A percentile compares a stretch with the other conserved stretches of the same genome.
Evolutionary conservation across 2,113 vertebrate species (phyloP).

Genomic region (Clinocottus analis): DNA sequence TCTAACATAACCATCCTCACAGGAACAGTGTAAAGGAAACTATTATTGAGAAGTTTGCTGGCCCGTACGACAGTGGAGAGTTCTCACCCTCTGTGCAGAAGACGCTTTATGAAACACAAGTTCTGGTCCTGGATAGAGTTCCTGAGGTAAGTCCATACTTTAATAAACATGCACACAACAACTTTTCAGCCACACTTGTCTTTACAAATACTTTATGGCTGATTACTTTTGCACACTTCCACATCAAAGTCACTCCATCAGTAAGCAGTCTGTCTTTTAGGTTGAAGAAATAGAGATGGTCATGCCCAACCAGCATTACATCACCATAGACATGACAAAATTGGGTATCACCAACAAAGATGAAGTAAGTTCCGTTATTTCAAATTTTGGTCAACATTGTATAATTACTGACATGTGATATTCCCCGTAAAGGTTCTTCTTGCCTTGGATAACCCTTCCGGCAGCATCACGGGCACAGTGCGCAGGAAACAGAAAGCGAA

Average conservation of each 20-base stretch:
- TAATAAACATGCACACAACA: neutral
- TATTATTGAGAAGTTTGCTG: constrained; percentile 91
- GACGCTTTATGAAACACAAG: constrained; percentile 91
- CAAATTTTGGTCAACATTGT: neutral
- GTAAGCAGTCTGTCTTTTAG: constrained; percentile 77
- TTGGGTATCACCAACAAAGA: constrained; percentile 91
- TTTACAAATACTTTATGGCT: neutral
- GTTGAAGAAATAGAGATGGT: constrained; percentile 92
- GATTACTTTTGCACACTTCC: neutral
- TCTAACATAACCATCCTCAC: neutral
- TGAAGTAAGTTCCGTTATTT: constrained; percentile 85
- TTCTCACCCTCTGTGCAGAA: constrained; percentile 97
- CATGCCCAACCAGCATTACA: constrained; percentile 94
- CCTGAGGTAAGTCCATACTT: constrained; percentile 82
- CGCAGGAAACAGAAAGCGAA: constrained; percentile 85
- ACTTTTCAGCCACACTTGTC: neutral
- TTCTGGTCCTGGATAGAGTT: constrained; percentile 83
- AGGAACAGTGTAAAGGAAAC: constrained; percentile 87
- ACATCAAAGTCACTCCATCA: neutral
- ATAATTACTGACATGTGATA: neutral
- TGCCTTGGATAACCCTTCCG: constrained; percentile 91
- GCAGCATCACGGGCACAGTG: constrained; percentile 91
- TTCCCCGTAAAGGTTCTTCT: constrained; percentile 86
- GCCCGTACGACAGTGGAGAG: constrained; percentile 88
- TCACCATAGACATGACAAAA: constrained; percentile 92